Evolutionary conservation across 1,140 invertebrate species (phyloP).

Genomic region (Drosophila hydei): DNA sequence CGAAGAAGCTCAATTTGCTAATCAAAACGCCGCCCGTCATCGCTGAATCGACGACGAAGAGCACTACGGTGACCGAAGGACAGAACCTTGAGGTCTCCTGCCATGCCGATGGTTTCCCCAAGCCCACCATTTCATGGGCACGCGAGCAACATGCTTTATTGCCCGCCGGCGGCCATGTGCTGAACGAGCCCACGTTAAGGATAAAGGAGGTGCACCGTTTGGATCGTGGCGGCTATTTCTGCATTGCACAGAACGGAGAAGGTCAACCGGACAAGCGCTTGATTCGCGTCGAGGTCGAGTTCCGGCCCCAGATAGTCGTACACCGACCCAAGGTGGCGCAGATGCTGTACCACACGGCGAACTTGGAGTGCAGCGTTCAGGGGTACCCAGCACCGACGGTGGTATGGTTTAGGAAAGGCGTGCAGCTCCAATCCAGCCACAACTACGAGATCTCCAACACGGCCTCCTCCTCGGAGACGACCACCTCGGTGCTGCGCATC

Average conservation of each 20-base stretch:
- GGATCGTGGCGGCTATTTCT: constrained; percentile 94
- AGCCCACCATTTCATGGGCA: constrained; percentile 91
- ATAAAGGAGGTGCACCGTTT: constrained; percentile 89
- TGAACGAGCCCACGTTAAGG: constrained; percentile 89
- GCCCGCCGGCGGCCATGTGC: constrained; percentile 90
- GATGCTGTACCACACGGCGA: constrained; percentile 91
- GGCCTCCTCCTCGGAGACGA: constrained; percentile 91
- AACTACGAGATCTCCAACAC: constrained; percentile 91
- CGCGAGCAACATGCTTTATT: constrained; percentile 92
- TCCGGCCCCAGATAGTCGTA: constrained; percentile 89
- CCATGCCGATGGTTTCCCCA: constrained; percentile 90
- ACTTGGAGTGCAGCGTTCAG: constrained; percentile 92
- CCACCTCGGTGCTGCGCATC: constrained; percentile 90
- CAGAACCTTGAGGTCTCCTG: constrained; percentile 89
- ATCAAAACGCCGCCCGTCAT: constrained; percentile 91
- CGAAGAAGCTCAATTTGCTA: constrained; percentile 89
- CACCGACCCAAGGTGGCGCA: constrained; percentile 89
- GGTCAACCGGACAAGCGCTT: constrained; percentile 89
- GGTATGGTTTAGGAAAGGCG: constrained; percentile 89
- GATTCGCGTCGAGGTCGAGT: constrained; percentile 92
- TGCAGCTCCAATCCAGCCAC: constrained; percentile 89
- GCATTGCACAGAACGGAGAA: constrained; percentile 93
- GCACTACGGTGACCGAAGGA: constrained; percentile 89
- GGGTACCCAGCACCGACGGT: constrained; percentile 92
- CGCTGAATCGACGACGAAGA: constrained; percentile 89